These are phyloP conservation scores for Takifugu ocellatus DNA, from an alignment of 2,797 vertebrate species.

Conservation along the genomic window DNA sequence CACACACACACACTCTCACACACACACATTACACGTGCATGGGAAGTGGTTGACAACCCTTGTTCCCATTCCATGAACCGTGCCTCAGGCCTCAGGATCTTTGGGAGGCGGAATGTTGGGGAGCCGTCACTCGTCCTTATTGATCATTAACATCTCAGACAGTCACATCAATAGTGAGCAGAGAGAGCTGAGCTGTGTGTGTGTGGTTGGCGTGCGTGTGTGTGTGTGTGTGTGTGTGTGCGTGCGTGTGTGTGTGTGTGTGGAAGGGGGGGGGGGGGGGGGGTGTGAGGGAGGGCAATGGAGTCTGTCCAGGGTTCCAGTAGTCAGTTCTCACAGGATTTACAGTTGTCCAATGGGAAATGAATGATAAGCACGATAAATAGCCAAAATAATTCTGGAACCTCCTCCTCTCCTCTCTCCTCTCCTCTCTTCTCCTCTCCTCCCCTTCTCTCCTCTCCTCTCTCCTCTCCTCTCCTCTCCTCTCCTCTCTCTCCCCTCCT, in stretches of 20 bases:
- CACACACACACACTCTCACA: background rate
- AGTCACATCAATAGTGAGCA: slow-evolving; percentile 37
- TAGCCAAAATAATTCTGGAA: slow-evolving; percentile 58
- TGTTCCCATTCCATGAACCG: slow-evolving; percentile 14
- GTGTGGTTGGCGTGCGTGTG: background rate
- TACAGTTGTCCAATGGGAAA: slow-evolving; percentile 53
- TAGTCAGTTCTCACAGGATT: slow-evolving; percentile 72
- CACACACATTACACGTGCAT: slow-evolving; percentile 2
- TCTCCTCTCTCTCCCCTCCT: too few species aligned
- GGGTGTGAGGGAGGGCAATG: slow-evolving; percentile 30
- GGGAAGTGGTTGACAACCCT: slow-evolving; percentile 28
- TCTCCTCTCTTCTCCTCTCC: background rate
- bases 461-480: background rate
- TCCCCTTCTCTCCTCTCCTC: too few species aligned
- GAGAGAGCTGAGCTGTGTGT: slow-evolving; percentile 12
- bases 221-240: slow-evolving; percentile 4
- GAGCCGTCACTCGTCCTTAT: slow-evolving; percentile 26
- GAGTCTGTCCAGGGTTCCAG: slow-evolving; percentile 58
- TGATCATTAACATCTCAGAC: slow-evolving; percentile 26
- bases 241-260: too few species aligned
- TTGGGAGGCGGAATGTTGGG: slow-evolving; percentile 54
- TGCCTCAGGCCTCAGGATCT: background rate
- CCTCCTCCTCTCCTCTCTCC: slow-evolving; percentile 1
- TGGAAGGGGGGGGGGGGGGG: slow-evolving; percentile 19
- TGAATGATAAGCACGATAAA: slow-evolving; percentile 40